A percentile compares a stretch with the other conserved stretches of the same genome.
Conservation (phyloP, 2,888 invertebrate genomes). For the Abrostola triplasia region DNA sequence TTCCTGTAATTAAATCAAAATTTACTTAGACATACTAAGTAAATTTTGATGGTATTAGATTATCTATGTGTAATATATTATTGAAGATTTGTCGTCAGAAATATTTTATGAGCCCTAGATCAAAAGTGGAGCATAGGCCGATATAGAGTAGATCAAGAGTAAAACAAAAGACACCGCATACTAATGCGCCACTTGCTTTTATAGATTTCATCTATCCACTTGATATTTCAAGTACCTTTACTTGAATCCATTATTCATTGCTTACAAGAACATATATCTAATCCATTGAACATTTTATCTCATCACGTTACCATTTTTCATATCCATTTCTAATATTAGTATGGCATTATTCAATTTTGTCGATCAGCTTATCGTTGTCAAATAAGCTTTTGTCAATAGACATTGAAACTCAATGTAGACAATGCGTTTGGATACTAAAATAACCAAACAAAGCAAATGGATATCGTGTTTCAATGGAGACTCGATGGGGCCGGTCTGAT, state of each 20-base stretch:
- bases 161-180: neutral
- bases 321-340: conserved; percentile 7
- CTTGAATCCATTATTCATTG: conserved; percentile 28
- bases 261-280: conserved; percentile 29
- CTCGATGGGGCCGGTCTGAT: conserved; percentile 11
- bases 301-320: conserved; percentile 29
- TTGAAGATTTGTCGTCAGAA: too few relatives aligned
- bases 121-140: too few relatives aligned
- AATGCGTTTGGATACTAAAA: conserved; percentile 45
- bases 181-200: conserved; percentile 24
- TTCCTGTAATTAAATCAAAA: too few relatives aligned
- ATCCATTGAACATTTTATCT: conserved; percentile 33
- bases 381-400: conserved; percentile 46
- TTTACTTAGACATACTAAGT: too few relatives aligned
- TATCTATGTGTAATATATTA: too few relatives aligned
- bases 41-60: too few relatives aligned
- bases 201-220: conserved; percentile 9
- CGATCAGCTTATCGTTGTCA: conserved; percentile 25
- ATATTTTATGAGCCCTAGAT: too few relatives aligned
- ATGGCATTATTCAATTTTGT: conserved; percentile 32
- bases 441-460: conserved; percentile 45
- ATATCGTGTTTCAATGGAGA: conserved; percentile 40
- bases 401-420: conserved; percentile 36
- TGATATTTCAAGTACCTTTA: conserved; percentile 14
- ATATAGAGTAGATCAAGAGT: too few relatives aligned